Evolutionary conservation across 2,888 invertebrate species (phyloP).

Genomic region (Syritta pipiens): DNA sequence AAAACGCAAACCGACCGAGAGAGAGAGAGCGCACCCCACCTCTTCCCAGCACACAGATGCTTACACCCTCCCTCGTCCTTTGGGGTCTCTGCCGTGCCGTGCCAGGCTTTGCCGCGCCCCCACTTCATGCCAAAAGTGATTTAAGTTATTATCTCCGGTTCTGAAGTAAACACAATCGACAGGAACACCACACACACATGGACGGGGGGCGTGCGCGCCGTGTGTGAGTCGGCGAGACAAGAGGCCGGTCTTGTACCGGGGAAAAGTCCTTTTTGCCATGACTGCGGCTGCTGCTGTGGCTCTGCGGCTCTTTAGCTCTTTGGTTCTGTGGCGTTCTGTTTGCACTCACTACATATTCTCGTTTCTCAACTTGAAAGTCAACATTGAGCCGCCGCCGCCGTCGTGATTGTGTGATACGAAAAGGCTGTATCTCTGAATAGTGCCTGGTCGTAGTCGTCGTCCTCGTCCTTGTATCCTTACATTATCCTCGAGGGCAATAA

Average conservation of each 20-base stretch:
- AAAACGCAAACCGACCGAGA: constrained; percentile 53
- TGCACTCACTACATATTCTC: constrained; percentile 48
- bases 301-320: background rate
- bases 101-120: background rate
- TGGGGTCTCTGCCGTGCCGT: background rate
- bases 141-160: constrained; percentile 67
- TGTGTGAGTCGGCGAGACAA: constrained; percentile 1
- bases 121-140: constrained; percentile 52
- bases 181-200: constrained; percentile 19
- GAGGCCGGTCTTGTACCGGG: constrained; percentile 20
- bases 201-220: background rate
- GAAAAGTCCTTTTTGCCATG: constrained; percentile 26
- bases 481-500: constrained; percentile 64
- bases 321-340: constrained; percentile 44
- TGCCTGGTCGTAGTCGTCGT: constrained; percentile 11
- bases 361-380: constrained; percentile 55
- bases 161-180: constrained; percentile 67
- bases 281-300: background rate
- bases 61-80: background rate
- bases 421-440: constrained; percentile 41
- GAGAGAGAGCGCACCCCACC: constrained; percentile 3
- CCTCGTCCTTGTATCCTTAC: constrained; percentile 36
- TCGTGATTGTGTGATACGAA: constrained; percentile 32
- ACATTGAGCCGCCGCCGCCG: constrained; percentile 59
- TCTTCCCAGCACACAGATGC: background rate